These are phyloP conservation scores for Nineta flava DNA, from an alignment of 2,888 invertebrate genomes.

Conservation along the genomic window DNA sequence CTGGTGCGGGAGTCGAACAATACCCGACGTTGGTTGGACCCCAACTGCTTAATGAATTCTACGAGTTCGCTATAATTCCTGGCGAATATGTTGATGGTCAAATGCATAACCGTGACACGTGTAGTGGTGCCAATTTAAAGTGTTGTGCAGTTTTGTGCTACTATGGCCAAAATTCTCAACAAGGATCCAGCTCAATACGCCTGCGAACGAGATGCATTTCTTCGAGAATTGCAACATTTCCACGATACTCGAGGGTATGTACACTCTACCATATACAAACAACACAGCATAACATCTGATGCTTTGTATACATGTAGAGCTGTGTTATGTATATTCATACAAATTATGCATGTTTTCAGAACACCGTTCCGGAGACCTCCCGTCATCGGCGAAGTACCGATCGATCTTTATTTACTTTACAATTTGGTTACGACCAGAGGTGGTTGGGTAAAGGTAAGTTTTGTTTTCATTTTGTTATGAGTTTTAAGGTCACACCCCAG, in stretches of 20 bases:
- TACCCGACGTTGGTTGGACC: constrained; percentile 22
- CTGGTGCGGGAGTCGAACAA: constrained; percentile 29
- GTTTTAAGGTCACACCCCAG: constrained; percentile 3
- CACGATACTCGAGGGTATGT: constrained; percentile 85
- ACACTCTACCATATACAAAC: not conserved
- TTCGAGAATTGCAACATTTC: constrained; percentile 75
- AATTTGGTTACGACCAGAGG: constrained; percentile 81
- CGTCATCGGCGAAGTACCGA: constrained; percentile 73
- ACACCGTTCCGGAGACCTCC: constrained; percentile 48
- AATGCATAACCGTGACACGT: constrained; percentile 26
- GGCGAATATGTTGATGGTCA: constrained; percentile 22
- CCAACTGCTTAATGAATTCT: constrained; percentile 11
- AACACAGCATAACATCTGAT: no score
- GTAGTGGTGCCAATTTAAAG: constrained; percentile 20
- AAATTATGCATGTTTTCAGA: constrained; percentile 21
- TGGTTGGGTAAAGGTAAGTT: constrained; percentile 82
- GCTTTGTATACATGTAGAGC: not conserved
- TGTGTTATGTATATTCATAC: no score
- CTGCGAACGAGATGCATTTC: constrained; percentile 63
- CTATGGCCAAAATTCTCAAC: constrained; percentile 46
- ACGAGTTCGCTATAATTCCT: constrained; percentile 1
- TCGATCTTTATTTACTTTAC: constrained; percentile 86
- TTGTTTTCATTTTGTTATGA: not conserved
- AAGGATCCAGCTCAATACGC: constrained; percentile 59
- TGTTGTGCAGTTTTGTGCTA: constrained; percentile 16